These are phyloP conservation scores for Mesoclemmys tuberculata DNA, from an alignment of 2,113 vertebrate genomes.

Conservation along the genomic window DNA sequence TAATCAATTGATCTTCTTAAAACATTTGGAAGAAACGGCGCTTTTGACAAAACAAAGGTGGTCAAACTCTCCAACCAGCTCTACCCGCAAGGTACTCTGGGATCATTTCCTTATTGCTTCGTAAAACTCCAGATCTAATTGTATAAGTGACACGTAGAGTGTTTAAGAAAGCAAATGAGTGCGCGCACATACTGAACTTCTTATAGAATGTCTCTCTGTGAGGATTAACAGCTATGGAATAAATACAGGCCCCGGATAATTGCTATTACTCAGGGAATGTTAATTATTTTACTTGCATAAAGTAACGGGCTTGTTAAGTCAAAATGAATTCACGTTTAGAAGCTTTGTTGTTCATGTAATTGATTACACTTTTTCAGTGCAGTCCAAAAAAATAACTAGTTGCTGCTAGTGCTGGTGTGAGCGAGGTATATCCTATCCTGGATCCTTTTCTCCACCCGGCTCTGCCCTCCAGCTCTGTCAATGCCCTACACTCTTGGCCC, in stretches of 20 bases:
- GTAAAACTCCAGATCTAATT: not conserved
- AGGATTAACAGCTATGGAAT: accelerated
- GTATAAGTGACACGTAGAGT: not conserved
- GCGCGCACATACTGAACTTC: not conserved
- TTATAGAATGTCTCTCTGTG: not conserved
- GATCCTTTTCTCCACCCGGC: not conserved
- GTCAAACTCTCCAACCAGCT: not conserved
- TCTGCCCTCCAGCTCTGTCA: not conserved
- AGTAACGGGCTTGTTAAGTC: constrained; percentile 51
- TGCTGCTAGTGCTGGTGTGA: not conserved
- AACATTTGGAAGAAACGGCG: not conserved
- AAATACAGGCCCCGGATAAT: constrained; percentile 3
- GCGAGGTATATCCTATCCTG: accelerated
- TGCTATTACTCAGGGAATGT: not conserved
- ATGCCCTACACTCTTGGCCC: not conserved
- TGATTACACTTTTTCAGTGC: constrained; percentile 23
- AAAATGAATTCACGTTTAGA: not conserved
- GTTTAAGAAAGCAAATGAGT: not conserved
- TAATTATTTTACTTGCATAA: constrained; percentile 65
- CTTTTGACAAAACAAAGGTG: not conserved
- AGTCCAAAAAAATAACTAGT: not conserved
- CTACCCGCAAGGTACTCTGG: not conserved
- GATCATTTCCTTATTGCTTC: not conserved
- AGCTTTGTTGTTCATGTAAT: constrained; percentile 25
- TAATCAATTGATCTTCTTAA: not conserved